Conservation (phyloP, 1,140 invertebrate species). For the Tetramorium simillimum region DNA sequence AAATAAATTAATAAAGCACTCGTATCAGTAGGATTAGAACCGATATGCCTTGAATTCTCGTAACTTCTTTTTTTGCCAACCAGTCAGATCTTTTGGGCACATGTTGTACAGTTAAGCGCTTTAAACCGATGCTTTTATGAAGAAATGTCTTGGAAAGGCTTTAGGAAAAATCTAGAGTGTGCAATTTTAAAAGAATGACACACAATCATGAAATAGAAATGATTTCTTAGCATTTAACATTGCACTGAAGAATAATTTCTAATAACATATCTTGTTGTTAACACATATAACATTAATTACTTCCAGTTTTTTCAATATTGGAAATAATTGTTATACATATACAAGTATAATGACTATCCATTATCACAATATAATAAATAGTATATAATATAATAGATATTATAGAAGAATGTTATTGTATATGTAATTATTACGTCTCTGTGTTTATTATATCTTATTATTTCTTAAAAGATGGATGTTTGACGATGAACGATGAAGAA, state of each 20-base stretch:
- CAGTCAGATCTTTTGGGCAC: conserved; percentile 16
- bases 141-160: neutral
- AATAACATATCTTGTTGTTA: neutral
- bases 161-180: neutral
- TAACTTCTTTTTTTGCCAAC: neutral
- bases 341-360: neutral
- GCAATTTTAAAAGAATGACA: neutral
- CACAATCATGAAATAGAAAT: neutral
- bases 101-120: conserved; percentile 33
- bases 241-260: neutral
- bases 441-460: conserved; percentile 9
- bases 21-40: conserved; percentile 6
- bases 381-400: neutral
- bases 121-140: neutral
- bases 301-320: neutral
- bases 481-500: neutral
- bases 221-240: neutral
- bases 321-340: neutral
- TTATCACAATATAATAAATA: conserved; percentile 1
- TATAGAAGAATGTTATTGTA: neutral
- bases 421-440: neutral
- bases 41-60: conserved; percentile 14
- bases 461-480: neutral
- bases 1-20: conserved; percentile 32
- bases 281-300: neutral